A percentile compares a stretch with the other conserved stretches of the same genome.
Evolutionary conservation across 2,113 vertebrate species (phyloP).

Genomic region (Sander lucioperca): DNA sequence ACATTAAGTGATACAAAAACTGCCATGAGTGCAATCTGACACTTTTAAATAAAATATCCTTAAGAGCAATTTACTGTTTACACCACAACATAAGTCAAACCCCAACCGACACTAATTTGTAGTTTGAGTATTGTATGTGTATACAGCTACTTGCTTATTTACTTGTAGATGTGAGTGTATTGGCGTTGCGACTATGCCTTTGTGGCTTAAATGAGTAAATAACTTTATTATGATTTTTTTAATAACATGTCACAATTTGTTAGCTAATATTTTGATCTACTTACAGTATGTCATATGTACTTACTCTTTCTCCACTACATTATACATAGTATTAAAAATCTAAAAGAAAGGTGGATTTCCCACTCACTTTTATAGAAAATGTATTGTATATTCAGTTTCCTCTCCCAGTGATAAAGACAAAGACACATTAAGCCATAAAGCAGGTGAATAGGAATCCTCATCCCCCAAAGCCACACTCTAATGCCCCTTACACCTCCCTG

Average conservation of each 20-base stretch:
- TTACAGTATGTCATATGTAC: background rate
- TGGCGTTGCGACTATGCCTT: background rate
- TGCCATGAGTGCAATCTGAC: slow-evolving; percentile 31
- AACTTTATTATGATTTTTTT: background rate
- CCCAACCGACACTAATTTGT: background rate
- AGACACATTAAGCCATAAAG: slow-evolving; percentile 71
- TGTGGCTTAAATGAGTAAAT: background rate
- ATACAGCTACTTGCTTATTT: background rate
- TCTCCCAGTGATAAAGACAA: slow-evolving; percentile 54
- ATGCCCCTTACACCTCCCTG: slow-evolving; percentile 54
- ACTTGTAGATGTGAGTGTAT: background rate
- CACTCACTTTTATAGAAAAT: slow-evolving; percentile 28
- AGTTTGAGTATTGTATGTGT: background rate
- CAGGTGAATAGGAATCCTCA: slow-evolving; percentile 64
- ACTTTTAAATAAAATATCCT: slow-evolving; percentile 30
- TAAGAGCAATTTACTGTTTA: slow-evolving; percentile 31
- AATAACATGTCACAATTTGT: background rate
- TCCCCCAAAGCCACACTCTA: slow-evolving; percentile 70
- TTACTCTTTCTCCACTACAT: background rate
- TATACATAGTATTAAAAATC: background rate
- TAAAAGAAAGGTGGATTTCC: slow-evolving; percentile 16
- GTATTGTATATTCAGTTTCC: slow-evolving; percentile 39
- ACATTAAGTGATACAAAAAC: slow-evolving; percentile 47
- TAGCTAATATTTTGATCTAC: background rate
- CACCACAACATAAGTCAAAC: background rate